Percentiles rank a stretch among this genome's conserved stretches.
Evolutionary conservation across 2,888 invertebrate species (phyloP).

Genomic region (Drosophila recens): DNA sequence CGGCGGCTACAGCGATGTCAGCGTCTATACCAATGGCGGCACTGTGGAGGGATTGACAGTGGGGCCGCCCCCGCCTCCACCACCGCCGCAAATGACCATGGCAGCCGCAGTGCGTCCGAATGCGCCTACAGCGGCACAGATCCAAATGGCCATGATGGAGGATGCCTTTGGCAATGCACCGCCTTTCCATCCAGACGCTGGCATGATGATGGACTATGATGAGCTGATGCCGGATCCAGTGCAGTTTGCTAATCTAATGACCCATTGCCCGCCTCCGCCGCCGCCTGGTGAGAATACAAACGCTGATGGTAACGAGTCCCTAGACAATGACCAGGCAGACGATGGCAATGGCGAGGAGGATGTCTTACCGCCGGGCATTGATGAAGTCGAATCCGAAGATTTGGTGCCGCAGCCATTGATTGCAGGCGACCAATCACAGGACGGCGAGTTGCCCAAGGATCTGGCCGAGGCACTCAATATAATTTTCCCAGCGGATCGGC

Average conservation of each 20-base stretch:
- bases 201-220: slow-evolving; percentile 85
- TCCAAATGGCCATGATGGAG: slow-evolving; percentile 84
- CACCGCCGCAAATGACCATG: slow-evolving; percentile 47
- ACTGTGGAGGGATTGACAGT: slow-evolving; percentile 37
- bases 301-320: slow-evolving; percentile 14
- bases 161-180: slow-evolving; percentile 83
- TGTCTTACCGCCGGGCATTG: slow-evolving; percentile 85
- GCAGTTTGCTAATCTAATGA: slow-evolving; percentile 85
- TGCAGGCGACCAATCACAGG: slow-evolving; percentile 85
- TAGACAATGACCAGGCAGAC: slow-evolving; percentile 21
- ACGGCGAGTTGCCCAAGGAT: slow-evolving; percentile 87
- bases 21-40: slow-evolving; percentile 50
- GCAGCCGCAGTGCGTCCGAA: slow-evolving; percentile 29
- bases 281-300: slow-evolving; percentile 66
- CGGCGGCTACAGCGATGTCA: slow-evolving; percentile 29
- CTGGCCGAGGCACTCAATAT: slow-evolving; percentile 88
- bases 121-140: slow-evolving; percentile 81
- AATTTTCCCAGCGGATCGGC: slow-evolving; percentile 87
- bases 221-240: slow-evolving; percentile 85
- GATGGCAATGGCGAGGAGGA: slow-evolving; percentile 79
- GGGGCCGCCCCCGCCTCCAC: slow-evolving; percentile 57
- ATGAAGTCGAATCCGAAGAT: slow-evolving; percentile 85
- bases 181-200: slow-evolving; percentile 84
- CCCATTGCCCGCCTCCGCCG: slow-evolving; percentile 84
- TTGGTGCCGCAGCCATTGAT: slow-evolving; percentile 85